Evolutionary conservation across 1,140 invertebrate species (phyloP), one percentile per base, ranked within the genome.

Genomic region (Cheumatopsyche charites): DNA sequence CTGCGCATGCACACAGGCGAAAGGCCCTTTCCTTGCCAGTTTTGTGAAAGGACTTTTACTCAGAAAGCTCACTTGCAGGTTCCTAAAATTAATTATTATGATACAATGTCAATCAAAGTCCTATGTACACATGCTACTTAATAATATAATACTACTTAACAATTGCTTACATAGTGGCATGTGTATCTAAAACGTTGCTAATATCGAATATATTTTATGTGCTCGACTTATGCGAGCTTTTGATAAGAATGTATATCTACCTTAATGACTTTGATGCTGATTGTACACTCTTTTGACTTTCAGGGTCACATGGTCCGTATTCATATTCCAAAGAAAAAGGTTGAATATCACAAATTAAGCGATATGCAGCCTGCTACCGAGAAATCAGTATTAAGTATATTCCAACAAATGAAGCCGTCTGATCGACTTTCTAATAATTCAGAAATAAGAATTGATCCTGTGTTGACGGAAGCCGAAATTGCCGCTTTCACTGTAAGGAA

Each of bases 41-140:
- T 93, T 7, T 97, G 95, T 79, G 87, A 90, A 0, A 93, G 96
- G 75, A 88, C 92, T 0, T 97, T 97, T 80, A 92, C 94, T 9
- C 95, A 94, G 79, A 93, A 93, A 77, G 82, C 82, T 21, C 75
- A 76, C 63, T 62, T 76, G 36, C 75, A 76, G 75, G 75, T 75
- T 21, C 13, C n/a, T n/a, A n/a, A n/a, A n/a, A n/a, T n/a, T n/a
- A 26, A 17, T n/a, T n/a, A n/a, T n/a, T n/a, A n/a, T n/a, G n/a
- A n/a, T n/a, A n/a, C n/a, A n/a, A n/a, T n/a, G n/a, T n/a, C n/a
- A n/a, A n/a, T n/a, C n/a, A n/a, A n/a, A n/a, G n/a, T n/a, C n/a
- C n/a, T n/a, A n/a, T n/a, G n/a, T n/a, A n/a, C n/a, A n/a, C n/a
- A n/a, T n/a, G n/a, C n/a, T n/a, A n/a, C n/a, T n/a, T n/a, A n/a